Evolutionary conservation across 2,113 vertebrate genomes (phyloP).

Genomic region (Spheniscus mendiculus): DNA sequence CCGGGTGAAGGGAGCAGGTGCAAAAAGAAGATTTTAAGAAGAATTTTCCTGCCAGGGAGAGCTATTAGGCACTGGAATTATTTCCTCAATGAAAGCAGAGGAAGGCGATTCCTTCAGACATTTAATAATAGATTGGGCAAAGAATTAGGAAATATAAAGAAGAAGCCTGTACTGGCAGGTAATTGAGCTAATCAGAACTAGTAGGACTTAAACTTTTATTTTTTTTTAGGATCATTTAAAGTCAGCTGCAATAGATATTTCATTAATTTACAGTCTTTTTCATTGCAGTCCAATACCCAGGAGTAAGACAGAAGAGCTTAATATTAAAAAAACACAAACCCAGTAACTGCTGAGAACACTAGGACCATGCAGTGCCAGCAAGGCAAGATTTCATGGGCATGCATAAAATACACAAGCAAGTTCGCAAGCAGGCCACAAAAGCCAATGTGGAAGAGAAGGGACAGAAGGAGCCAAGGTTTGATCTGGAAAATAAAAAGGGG

Average conservation of each 20-base stretch:
- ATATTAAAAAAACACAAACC: background rate
- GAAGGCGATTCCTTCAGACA: constrained; percentile 62
- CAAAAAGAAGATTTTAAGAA: constrained; percentile 48
- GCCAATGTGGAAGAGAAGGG: constrained; percentile 36
- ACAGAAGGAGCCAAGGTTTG: constrained; percentile 49
- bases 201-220: background rate
- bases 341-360: background rate
- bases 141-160: constrained; percentile 68
- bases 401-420: constrained; percentile 22
- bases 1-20: constrained; percentile 41
- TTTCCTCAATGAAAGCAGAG: constrained; percentile 63
- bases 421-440: constrained; percentile 46
- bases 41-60: constrained; percentile 53
- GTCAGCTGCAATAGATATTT: constrained; percentile 40
- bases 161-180: constrained; percentile 55
- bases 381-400: constrained; percentile 13
- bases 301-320: constrained; percentile 6
- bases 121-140: constrained; percentile 69
- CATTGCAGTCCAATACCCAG: background rate
- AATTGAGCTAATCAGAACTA: constrained; percentile 31
- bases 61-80: constrained; percentile 64
- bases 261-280: constrained; percentile 17
- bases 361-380: background rate
- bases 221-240: constrained; percentile 17
- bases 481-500: constrained; percentile 59